Base-by-base conservation (phyloP, 1,140 invertebrate genomes). In the Eriocheir sinensis region DNA sequence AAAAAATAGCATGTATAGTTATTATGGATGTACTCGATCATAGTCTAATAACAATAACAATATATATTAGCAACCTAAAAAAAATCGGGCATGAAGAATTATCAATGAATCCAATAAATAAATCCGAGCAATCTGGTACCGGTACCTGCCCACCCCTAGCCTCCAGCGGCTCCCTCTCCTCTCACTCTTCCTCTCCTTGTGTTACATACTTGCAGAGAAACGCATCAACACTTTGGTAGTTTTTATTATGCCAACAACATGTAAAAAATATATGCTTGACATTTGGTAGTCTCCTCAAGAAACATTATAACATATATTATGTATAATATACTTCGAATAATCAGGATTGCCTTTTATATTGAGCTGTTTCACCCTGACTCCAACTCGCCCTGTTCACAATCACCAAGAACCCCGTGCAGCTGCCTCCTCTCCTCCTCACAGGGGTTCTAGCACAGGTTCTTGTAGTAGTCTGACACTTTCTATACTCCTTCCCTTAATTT, bases 241-340 rank as follows among this genome's bases (percentile, higher is more conserved):
- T 94, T 94, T 94, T 94, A 89, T 94, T 94, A 94, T 94, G 44
- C 85, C 81, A 94, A 94, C 93, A 94, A 94, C 86, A 89, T 94
- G 86, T 89, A 89, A 94, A 94, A 94, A 94, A 94, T 94, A 94
- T 89, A 94, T 36, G 93, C 89, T 94, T 89, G 93, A 94, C 93
- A 94, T 94, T 89, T 94, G 36, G 60, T 94, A 94, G 89, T 89
- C 89, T 89, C 93, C 89, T 79, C 38, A 72, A 94, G 93, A 94
- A 94, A 94, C 93, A 89, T 38, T 79, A 80, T 94, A 90, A 94
- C 53, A 90, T 90, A 90, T 90, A 90, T 53, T 60, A 90, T 90
- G 32, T 90, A 60, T 90, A 53, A 90, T 90, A 90, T 53, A 90
- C 21, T 72, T 72, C 88, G 88, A 41, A 89, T 89, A 34, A 30